These are phyloP conservation scores for Astropecten irregularis DNA, from an alignment of 53 echinoderm and acorn worm genomes.

Conservation along the genomic window DNA sequence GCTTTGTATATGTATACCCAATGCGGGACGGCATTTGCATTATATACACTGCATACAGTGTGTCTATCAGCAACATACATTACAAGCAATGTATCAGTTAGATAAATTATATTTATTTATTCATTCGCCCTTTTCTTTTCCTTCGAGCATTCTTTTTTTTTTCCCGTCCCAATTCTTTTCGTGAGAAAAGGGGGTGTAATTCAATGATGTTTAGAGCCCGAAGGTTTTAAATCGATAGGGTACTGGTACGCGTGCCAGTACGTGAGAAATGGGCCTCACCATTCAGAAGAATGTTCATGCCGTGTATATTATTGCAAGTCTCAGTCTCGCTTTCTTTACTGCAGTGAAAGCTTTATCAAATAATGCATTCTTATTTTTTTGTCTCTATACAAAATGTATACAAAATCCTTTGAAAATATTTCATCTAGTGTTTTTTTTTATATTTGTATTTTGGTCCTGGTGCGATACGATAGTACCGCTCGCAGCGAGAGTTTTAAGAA, in stretches of 20 bases:
- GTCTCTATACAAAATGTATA: no score
- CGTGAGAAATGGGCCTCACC: not conserved
- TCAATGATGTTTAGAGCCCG: constrained; percentile 31
- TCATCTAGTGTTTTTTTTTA: not conserved
- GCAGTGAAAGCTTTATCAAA: not conserved
- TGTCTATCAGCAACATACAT: not conserved
- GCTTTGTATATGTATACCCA: not conserved
- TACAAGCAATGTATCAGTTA: not conserved
- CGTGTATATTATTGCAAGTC: constrained; percentile 31
- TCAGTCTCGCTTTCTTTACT: not conserved
- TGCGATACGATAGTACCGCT: not conserved
- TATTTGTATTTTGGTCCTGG: not conserved
- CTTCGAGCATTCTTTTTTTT: not conserved
- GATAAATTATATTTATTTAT: constrained; percentile 40
- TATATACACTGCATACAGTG: not conserved
- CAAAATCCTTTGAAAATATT: no score
- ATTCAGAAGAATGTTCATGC: not conserved
- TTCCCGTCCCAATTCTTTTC: not conserved
- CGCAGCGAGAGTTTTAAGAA: not conserved
- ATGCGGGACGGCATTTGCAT: not conserved
- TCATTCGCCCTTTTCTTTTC: constrained; percentile 4
- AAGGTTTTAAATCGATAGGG: constrained; percentile 19
- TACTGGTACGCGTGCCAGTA: constrained; percentile 25
- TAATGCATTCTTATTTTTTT: no score
- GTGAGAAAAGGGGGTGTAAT: constrained; percentile 14